Evolutionary conservation across 2,113 vertebrate species (phyloP).

Genomic region (Sclerurus mexicanus): DNA sequence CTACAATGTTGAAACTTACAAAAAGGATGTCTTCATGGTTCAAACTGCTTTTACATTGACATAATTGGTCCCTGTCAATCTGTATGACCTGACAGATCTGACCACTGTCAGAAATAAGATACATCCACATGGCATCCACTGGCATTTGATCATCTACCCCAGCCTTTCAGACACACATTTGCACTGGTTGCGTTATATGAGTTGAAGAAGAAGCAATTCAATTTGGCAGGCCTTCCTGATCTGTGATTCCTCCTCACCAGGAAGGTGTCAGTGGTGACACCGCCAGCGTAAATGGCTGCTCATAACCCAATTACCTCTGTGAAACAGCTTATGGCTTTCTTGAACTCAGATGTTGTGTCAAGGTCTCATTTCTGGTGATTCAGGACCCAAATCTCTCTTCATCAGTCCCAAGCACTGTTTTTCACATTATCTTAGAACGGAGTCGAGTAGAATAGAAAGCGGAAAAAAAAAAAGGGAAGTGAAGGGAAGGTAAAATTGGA

Average conservation of each 20-base stretch:
- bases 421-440: neutral
- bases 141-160: neutral
- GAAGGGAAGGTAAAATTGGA: neutral
- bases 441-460: neutral
- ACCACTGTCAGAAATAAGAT: neutral
- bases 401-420: neutral
- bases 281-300: neutral
- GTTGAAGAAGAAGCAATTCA: neutral
- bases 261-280: neutral
- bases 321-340: neutral
- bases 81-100: neutral
- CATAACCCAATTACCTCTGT: neutral
- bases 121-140: neutral
- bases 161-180: neutral
- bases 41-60: neutral
- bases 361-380: neutral
- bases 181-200: neutral
- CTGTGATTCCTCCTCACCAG: neutral
- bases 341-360: neutral
- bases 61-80: neutral
- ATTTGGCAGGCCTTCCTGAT: neutral
- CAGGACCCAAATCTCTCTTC: neutral
- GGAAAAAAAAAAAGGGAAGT: neutral
- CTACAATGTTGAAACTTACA: neutral
- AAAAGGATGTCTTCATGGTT: neutral